These are phyloP conservation scores for Phacellophora camtschatica DNA, from an alignment of 30 jellyfish, hydroid and myxozoan genomes.

Conservation along the genomic window DNA sequence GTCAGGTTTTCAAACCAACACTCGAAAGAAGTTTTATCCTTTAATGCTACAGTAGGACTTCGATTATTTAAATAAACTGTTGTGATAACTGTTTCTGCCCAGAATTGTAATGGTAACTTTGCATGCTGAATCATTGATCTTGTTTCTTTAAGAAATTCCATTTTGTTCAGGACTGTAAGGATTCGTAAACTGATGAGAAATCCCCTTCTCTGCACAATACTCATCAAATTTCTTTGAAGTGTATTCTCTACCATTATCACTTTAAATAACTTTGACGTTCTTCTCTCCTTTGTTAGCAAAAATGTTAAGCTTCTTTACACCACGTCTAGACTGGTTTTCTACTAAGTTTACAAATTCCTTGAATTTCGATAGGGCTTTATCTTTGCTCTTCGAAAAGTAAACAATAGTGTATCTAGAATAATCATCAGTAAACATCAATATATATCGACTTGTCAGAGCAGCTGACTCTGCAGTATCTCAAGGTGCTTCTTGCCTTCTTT, in stretches of 20 bases:
- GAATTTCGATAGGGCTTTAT: slow-evolving; percentile 28
- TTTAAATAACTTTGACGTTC: slow-evolving; percentile 7
- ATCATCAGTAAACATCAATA: slow-evolving; percentile 63
- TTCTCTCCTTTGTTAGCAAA: not conserved
- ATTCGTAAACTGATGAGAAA: slow-evolving; percentile 20
- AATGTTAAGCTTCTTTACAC: not conserved
- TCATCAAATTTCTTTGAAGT: slow-evolving; percentile 17
- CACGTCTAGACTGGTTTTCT: slow-evolving; percentile 35
- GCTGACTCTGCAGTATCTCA: too few species aligned
- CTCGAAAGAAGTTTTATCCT: slow-evolving; percentile 43
- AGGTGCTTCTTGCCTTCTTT: too few species aligned
- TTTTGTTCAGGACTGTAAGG: slow-evolving; percentile 42
- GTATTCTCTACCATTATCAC: slow-evolving; percentile 53
- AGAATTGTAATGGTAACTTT: slow-evolving; percentile 6
- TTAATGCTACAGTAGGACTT: slow-evolving; percentile 51
- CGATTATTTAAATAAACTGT: slow-evolving; percentile 45
- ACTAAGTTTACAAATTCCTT: slow-evolving; percentile 34
- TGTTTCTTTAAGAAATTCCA: slow-evolving; percentile 38
- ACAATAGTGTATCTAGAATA: slow-evolving; percentile 45
- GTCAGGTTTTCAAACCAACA: slow-evolving; percentile 52
- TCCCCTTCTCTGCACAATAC: slow-evolving; percentile 44
- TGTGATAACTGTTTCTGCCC: slow-evolving; percentile 72
- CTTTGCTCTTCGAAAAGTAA: slow-evolving; percentile 45
- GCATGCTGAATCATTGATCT: slow-evolving; percentile 46
- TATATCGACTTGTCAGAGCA: too few species aligned